Evolutionary conservation across 2,888 invertebrate species (phyloP).

Genomic region (Cataglyphis rosenhaueri): DNA sequence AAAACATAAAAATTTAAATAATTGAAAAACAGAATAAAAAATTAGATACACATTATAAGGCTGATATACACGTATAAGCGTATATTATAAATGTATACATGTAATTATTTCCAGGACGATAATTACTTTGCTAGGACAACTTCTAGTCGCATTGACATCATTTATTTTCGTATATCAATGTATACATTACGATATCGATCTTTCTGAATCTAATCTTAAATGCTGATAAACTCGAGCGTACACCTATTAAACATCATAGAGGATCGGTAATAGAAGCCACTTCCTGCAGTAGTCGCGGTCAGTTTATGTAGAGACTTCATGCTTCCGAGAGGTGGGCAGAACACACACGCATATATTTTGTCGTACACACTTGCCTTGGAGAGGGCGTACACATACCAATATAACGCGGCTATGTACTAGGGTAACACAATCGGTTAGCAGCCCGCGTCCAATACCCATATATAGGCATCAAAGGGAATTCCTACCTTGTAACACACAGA

Average conservation of each 20-base stretch:
- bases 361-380: not conserved
- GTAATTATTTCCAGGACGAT: not conserved
- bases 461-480: conserved; percentile 79
- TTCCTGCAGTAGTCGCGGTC: conserved; percentile 66
- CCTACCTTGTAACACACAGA: conserved; percentile 71
- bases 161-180: conserved; percentile 3
- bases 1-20: not conserved
- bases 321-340: conserved; percentile 30
- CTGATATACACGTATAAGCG: not conserved
- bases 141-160: not conserved
- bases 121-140: not conserved
- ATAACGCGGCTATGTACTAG: conserved; percentile 65
- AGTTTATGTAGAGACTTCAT: conserved; percentile 70
- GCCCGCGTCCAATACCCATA: conserved; percentile 60
- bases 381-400: conserved; percentile 57
- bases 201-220: conserved; percentile 15
- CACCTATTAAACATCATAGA: conserved; percentile 59
- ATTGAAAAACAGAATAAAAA: not conserved
- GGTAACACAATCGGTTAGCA: conserved; percentile 65
- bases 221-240: conserved; percentile 10
- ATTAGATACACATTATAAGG: too few relatives aligned
- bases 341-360: conserved; percentile 44
- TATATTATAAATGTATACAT: too few relatives aligned
- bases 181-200: not conserved
- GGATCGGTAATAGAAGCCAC: conserved; percentile 65